These are phyloP conservation scores for Drosophila demipolita DNA, from an alignment of 2,888 invertebrate species.

Conservation along the genomic window DNA sequence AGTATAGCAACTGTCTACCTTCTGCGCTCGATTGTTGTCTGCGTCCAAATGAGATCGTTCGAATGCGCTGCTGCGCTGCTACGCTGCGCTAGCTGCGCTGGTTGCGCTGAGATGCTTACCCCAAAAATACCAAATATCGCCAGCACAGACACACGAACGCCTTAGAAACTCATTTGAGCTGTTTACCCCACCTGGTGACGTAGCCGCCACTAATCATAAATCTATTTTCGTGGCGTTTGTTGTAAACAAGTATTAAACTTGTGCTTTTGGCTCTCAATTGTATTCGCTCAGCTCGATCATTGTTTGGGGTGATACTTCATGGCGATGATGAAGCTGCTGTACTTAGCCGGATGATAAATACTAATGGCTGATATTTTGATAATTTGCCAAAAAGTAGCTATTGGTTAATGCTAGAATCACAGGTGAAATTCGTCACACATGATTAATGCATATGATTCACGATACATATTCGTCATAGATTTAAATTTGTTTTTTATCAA, in stretches of 20 bases:
- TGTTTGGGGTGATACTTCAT: slow-evolving; percentile 27
- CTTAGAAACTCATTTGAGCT: slow-evolving; percentile 38
- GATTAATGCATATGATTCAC: slow-evolving; percentile 59
- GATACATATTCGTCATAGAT: slow-evolving; percentile 23
- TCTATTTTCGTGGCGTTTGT: slow-evolving; percentile 68
- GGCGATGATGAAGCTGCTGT: slow-evolving; percentile 42
- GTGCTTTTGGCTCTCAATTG: slow-evolving; percentile 59
- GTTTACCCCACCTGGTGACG: slow-evolving; percentile 76
- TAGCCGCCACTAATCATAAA: slow-evolving; percentile 72
- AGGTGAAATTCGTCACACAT: slow-evolving; percentile 65
- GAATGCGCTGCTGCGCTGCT: slow-evolving; percentile 53
- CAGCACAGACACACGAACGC: slow-evolving; percentile 48
- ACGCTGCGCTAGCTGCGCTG: slow-evolving; percentile 29
- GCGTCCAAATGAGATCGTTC: slow-evolving; percentile 63
- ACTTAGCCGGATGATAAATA: slow-evolving; percentile 51
- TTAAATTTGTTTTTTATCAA: slow-evolving; percentile 30
- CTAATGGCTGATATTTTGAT: slow-evolving; percentile 50
- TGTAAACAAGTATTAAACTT: slow-evolving; percentile 69
- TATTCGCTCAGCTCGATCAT: slow-evolving; percentile 28
- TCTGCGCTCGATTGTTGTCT: slow-evolving; percentile 67
- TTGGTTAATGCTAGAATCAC: slow-evolving; percentile 49
- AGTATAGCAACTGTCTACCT: slow-evolving; percentile 48
- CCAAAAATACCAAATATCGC: slow-evolving; percentile 50
- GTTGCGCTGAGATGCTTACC: slow-evolving; percentile 40
- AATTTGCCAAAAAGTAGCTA: slow-evolving; percentile 55